Evolutionary conservation across 1,140 invertebrate species (phyloP).

Genomic region (Lanistes nyassanus): DNA sequence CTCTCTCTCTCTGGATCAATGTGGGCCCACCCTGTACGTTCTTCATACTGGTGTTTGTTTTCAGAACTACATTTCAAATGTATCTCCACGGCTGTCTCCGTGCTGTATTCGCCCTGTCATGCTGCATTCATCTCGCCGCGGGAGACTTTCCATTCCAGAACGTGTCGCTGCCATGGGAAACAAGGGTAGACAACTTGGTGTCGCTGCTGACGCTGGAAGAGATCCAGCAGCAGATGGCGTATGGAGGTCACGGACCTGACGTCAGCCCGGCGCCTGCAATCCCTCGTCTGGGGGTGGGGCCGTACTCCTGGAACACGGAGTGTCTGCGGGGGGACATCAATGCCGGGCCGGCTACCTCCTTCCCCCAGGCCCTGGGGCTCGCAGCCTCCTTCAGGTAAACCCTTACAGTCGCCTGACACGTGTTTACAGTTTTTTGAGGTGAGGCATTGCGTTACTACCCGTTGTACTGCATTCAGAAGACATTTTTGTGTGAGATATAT

Average conservation of each 20-base stretch:
- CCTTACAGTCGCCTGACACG: no score
- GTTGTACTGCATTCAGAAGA: no score
- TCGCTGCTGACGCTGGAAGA: slow-evolving; percentile 55
- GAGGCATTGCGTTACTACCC: not conserved
- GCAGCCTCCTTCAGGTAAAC: slow-evolving; percentile 61
- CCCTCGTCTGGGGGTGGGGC: slow-evolving; percentile 54
- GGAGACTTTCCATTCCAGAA: slow-evolving; percentile 41
- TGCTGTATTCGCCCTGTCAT: no score
- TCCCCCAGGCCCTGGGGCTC: slow-evolving; percentile 62
- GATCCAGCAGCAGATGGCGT: slow-evolving; percentile 56
- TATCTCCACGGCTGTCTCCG: no score
- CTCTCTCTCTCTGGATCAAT: no score
- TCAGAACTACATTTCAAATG: no score
- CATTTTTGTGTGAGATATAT: slow-evolving; percentile 27
- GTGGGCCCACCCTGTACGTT: no score
- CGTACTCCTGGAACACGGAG: slow-evolving; percentile 61
- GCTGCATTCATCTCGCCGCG: not conserved
- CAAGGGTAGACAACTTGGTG: slow-evolving; percentile 56
- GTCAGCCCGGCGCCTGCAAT: slow-evolving; percentile 58
- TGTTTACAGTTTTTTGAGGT: slow-evolving; percentile 27
- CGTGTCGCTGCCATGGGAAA: slow-evolving; percentile 47
- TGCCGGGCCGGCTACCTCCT: slow-evolving; percentile 57
- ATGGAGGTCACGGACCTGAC: slow-evolving; percentile 49
- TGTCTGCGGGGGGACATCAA: slow-evolving; percentile 57
- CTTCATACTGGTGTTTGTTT: no score